Evolutionary conservation across 2,888 invertebrate species (phyloP).

Genomic region (Imbricaverruca yamaguchii): DNA sequence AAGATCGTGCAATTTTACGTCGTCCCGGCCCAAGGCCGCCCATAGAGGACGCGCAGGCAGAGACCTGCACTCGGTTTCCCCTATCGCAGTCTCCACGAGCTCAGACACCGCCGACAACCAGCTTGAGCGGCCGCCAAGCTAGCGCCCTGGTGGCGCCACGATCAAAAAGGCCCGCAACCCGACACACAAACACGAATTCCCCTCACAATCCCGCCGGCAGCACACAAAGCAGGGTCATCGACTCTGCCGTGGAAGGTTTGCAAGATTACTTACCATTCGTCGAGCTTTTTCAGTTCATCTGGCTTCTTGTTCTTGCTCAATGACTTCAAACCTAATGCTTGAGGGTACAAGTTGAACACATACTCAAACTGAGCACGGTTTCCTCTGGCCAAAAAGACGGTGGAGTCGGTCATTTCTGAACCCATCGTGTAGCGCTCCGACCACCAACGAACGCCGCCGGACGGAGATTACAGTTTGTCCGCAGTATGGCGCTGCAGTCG

Average conservation of each 20-base stretch:
- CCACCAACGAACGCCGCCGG: constrained; percentile 22
- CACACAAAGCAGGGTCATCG: constrained; percentile 47
- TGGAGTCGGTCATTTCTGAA: constrained; percentile 73
- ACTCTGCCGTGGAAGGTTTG: constrained; percentile 56
- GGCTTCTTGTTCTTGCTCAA: constrained; percentile 85
- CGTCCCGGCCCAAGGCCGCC: background rate
- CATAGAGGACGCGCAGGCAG: background rate
- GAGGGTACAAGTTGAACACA: constrained; percentile 82
- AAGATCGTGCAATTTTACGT: background rate
- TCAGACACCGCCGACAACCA: background rate
- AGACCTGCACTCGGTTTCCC: background rate
- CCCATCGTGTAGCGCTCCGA: constrained; percentile 48
- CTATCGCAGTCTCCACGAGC: background rate
- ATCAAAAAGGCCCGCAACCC: constrained; percentile 12
- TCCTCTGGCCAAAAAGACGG: constrained; percentile 87
- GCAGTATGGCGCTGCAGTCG: constrained; percentile 6
- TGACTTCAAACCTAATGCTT: constrained; percentile 82
- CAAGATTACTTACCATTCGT: constrained; percentile 70
- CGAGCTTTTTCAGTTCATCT: constrained; percentile 87
- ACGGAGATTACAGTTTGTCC: background rate
- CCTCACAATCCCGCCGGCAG: background rate
- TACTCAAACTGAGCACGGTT: constrained; percentile 71
- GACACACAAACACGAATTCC: constrained; percentile 5
- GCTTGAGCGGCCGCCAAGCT: background rate
- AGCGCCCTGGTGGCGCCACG: constrained; percentile 21